A percentile compares a stretch with the other conserved stretches of the same genome.
Evolutionary conservation across 2,113 vertebrate species (phyloP).

Genomic region (Elephantulus edwardii): DNA sequence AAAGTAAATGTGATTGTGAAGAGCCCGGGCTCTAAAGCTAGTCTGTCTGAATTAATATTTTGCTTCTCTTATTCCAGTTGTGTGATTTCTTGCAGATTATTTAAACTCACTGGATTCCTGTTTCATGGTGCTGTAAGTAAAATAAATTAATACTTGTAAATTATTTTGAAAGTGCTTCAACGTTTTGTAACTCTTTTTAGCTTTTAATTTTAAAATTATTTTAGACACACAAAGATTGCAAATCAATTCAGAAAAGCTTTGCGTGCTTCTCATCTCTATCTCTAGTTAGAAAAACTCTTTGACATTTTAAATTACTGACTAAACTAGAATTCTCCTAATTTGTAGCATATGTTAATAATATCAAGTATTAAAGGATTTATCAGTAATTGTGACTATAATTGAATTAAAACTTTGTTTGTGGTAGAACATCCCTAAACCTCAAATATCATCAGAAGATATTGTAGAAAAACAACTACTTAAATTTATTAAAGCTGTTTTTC

Average conservation of each 20-base stretch:
- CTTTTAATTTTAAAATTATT: background rate
- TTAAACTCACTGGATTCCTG: background rate
- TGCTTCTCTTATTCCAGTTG: background rate
- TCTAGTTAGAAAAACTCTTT: background rate
- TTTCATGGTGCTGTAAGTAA: accelerated
- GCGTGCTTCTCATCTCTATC: background rate
- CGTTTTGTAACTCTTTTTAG: background rate
- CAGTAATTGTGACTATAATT: background rate
- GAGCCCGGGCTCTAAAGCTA: background rate
- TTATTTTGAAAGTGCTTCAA: background rate
- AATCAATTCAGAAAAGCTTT: background rate
- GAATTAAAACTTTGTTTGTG: background rate
- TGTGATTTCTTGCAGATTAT: background rate
- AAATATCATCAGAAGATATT: background rate
- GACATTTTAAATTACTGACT: background rate
- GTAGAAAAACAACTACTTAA: background rate
- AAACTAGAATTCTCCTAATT: background rate
- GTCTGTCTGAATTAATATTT: background rate
- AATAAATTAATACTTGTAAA: background rate
- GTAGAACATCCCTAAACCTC: background rate
- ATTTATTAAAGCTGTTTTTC: background rate
- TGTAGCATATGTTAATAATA: background rate
- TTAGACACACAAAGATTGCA: background rate
- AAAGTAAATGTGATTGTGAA: background rate
- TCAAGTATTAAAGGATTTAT: background rate